Conservation (phyloP, 2,888 invertebrate genomes). For the Euclidia mi region DNA sequence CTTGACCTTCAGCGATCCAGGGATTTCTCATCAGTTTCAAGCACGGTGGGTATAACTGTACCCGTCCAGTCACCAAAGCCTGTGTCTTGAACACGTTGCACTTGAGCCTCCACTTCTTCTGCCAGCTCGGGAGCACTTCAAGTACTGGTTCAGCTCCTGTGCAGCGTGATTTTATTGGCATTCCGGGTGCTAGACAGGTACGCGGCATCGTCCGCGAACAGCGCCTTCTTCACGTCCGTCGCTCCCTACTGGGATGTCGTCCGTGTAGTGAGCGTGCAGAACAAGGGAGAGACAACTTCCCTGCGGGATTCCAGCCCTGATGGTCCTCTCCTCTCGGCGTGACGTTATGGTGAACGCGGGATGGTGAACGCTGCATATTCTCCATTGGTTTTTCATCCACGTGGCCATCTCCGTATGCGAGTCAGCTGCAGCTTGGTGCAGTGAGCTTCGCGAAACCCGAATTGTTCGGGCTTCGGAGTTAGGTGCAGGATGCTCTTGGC, state of each 20-base stretch:
- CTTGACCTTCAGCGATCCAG: neutral
- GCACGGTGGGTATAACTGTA: neutral
- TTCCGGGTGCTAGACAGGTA: neutral
- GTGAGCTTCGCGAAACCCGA: conserved; percentile 9
- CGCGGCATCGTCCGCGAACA: conserved; percentile 18
- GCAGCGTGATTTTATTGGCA: neutral
- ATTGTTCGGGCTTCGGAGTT: conserved; percentile 13
- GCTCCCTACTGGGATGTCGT: conserved; percentile 2
- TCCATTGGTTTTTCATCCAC: conserved; percentile 21
- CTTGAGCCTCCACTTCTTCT: conserved; percentile 3
- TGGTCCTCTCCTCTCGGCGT: conserved; percentile 19
- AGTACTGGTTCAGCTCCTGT: neutral
- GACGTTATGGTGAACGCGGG: too few relatives aligned
- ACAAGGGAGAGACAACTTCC: conserved; percentile 15
- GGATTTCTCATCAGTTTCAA: neutral
- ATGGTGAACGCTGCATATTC: too few relatives aligned
- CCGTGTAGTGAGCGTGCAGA: conserved; percentile 6
- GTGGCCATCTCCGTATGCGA: conserved; percentile 8
- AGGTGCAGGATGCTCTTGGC: conserved; percentile 3
- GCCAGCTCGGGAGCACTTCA: conserved; percentile 9
- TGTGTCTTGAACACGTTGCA: conserved; percentile 43
- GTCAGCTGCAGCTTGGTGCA: conserved; percentile 15
- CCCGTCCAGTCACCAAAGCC: conserved; percentile 12
- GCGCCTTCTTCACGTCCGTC: neutral
- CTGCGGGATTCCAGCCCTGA: conserved; percentile 39